These are phyloP conservation scores for Amyelois transitella DNA, from an alignment of 1,140 invertebrate species.

Conservation along the genomic window DNA sequence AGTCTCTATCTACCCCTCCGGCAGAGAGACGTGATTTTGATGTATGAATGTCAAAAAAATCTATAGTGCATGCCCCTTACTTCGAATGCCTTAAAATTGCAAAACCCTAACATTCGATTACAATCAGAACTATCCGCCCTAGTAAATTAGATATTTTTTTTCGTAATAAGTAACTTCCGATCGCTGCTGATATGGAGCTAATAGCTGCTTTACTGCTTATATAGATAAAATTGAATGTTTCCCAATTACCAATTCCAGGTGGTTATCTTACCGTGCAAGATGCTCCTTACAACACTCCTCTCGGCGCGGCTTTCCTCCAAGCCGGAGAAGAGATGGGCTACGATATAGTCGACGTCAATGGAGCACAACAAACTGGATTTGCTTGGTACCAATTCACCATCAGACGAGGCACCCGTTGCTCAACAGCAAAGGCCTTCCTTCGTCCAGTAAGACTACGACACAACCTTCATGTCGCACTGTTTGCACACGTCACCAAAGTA, in stretches of 20 bases:
- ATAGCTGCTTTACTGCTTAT: too few species aligned
- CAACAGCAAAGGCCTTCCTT: slow-evolving; percentile 86
- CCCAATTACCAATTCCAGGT: slow-evolving; percentile 74
- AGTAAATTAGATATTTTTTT: too few species aligned
- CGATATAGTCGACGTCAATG: slow-evolving; percentile 85
- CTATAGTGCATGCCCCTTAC: too few species aligned
- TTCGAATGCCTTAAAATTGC: too few species aligned
- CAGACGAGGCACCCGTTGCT: slow-evolving; percentile 84
- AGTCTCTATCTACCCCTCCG: too few species aligned
- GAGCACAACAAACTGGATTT: slow-evolving; percentile 87
- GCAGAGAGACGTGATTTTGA: too few species aligned
- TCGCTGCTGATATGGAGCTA: too few species aligned
- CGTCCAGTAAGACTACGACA: slow-evolving; percentile 81
- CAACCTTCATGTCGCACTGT: slow-evolving; percentile 85
- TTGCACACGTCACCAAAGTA: slow-evolving; percentile 84
- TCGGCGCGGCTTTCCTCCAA: slow-evolving; percentile 88
- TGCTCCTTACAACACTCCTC: slow-evolving; percentile 85
- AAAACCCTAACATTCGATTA: too few species aligned
- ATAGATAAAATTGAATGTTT: too few species aligned
- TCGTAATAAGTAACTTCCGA: neutral
- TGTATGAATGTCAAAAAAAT: too few species aligned
- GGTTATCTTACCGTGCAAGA: slow-evolving; percentile 89
- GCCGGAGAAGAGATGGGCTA: slow-evolving; percentile 94
- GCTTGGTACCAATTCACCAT: slow-evolving; percentile 89
- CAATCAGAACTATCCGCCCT: neutral